Evolutionary conservation across 2,113 vertebrate genomes (phyloP).

Genomic region (Aleadryas rufinucha): DNA sequence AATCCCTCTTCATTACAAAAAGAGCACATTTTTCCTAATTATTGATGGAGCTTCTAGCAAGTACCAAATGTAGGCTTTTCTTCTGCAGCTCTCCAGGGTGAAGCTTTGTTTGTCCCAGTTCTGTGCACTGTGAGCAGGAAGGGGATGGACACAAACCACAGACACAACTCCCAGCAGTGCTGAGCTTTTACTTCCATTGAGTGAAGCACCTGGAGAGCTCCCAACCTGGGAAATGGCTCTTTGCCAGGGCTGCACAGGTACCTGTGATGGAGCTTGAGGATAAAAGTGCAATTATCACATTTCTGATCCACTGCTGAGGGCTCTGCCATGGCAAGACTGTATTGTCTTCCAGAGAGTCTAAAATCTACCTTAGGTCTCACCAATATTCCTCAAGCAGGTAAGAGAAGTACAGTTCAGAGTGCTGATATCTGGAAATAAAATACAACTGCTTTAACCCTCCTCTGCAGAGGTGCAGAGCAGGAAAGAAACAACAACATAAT

Average conservation of each 20-base stretch:
- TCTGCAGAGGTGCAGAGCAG: neutral
- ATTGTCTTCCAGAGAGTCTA: neutral
- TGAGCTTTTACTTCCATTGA: neutral
- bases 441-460: neutral
- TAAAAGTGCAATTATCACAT: neutral
- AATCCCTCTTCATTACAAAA: neutral
- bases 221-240: neutral
- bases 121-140: neutral
- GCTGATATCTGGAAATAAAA: neutral
- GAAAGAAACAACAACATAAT: neutral
- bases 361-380: neutral
- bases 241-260: neutral
- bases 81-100: neutral
- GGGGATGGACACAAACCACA: neutral
- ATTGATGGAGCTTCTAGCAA: neutral
- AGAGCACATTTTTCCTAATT: neutral
- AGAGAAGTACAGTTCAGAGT: neutral
- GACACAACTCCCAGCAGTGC: neutral
- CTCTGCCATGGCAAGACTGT: neutral
- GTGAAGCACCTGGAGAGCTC: neutral
- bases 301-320: neutral
- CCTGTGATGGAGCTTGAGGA: neutral
- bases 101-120: neutral
- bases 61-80: neutral
- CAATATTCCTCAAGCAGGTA: neutral